These are phyloP conservation scores for Pitangus sulphuratus DNA, from an alignment of 2,797 vertebrate genomes.

Conservation along the genomic window DNA sequence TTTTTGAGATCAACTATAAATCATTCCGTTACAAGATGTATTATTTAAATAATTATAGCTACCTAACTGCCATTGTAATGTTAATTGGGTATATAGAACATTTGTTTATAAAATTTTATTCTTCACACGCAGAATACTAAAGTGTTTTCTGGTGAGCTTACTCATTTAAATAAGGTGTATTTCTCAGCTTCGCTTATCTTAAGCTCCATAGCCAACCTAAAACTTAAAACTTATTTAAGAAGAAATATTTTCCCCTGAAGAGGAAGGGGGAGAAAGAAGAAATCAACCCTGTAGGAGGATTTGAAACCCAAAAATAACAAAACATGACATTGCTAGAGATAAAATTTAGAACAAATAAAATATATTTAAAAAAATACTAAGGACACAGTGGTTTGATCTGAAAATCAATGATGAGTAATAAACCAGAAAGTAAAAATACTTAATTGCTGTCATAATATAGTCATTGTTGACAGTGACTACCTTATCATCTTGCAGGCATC, in stretches of 20 bases:
- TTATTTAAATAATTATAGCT: conserved; percentile 10
- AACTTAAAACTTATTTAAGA: neutral
- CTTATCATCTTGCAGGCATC: neutral
- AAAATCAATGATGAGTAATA: neutral
- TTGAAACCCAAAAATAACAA: neutral
- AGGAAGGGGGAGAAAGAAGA: neutral
- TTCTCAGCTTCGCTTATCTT: neutral
- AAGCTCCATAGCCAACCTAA: neutral
- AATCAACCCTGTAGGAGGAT: neutral
- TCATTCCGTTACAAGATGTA: neutral
- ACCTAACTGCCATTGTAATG: conserved; percentile 3
- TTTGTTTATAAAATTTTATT: conserved; percentile 31
- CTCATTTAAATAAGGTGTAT: conserved; percentile 10
- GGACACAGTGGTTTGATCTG: neutral
- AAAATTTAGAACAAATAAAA: neutral
- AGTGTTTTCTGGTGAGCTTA: neutral
- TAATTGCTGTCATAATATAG: neutral
- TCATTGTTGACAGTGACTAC: neutral
- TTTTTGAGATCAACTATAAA: neutral
- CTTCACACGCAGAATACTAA: neutral
- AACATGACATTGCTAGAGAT: neutral
- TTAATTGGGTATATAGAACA: conserved; percentile 12
- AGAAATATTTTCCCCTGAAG: neutral
- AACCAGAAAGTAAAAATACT: neutral
- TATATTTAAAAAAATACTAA: neutral